These are phyloP conservation scores for Cheumatopsyche charites DNA, from an alignment of 1,140 invertebrate genomes.

Conservation along the genomic window DNA sequence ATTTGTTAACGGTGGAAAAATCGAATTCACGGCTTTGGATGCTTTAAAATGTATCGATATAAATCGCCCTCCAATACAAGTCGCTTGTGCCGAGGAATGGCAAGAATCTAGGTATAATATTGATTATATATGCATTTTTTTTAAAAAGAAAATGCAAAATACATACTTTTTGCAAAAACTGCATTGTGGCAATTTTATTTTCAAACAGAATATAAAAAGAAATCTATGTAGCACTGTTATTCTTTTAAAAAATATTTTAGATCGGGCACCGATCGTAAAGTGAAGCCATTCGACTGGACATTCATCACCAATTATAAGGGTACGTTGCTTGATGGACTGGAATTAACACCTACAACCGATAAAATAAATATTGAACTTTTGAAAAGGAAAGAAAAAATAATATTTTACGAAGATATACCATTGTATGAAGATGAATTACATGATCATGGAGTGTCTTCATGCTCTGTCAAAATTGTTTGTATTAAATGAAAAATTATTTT, in stretches of 20 bases:
- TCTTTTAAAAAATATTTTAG: no score
- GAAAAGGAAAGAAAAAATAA: conserved; percentile 87
- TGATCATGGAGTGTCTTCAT: conserved; percentile 93
- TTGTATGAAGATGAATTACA: conserved; percentile 98
- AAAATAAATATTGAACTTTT: conserved; percentile 90
- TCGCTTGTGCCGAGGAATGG: conserved; percentile 90
- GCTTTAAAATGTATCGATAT: conserved; percentile 83
- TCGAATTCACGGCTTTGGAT: conserved; percentile 91
- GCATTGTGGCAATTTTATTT: no score
- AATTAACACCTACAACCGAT: conserved; percentile 70
- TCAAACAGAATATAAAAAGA: no score
- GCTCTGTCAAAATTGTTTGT: conserved; percentile 93
- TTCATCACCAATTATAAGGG: conserved; percentile 95
- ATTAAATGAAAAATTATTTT: not conserved
- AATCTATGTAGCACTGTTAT: no score
- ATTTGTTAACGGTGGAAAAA: conserved; percentile 71
- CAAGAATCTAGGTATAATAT: conserved; percentile 82
- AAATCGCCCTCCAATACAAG: conserved; percentile 79
- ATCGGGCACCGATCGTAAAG: conserved; percentile 72
- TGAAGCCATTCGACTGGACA: conserved; percentile 97
- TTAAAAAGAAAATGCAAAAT: no score
- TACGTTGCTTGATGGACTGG: conserved; percentile 70
- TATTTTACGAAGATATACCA: conserved; percentile 93
- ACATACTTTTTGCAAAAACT: no score
- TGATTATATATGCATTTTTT: no score